Base-by-base conservation (phyloP, 2,113 vertebrate genomes). In the Gracilinanus agilis region DNA sequence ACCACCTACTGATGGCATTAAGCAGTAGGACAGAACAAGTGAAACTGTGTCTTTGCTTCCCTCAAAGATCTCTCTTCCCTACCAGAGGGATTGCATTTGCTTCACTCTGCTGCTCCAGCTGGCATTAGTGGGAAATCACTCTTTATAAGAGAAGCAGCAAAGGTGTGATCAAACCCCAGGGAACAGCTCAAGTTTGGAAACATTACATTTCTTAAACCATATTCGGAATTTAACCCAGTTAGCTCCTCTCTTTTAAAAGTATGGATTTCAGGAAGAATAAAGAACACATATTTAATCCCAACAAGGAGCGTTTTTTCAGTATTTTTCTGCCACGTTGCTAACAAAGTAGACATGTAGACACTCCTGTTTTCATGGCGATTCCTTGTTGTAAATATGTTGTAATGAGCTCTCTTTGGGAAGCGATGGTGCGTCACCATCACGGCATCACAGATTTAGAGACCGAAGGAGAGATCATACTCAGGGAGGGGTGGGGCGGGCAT, bases 1-100 rank as follows among this genome's bases (percentile, higher is more conserved):
- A 55, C 91, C 97, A 96, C 96, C 97, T 95, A 95, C 53, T 0
- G 89, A 75, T 10, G 96, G 89, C 93, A 91, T 94, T 92, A 93
- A 88, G 94, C 53, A 54, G 54, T 55, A 92, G 93, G 88, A 90
- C 75, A 90, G 55, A 91, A 90, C 24, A 58, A 67, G 91, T 3
- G 49, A 53, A 67, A 92, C 4, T 0, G 0, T 16, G 19, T 27
- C 55, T 53, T 24, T 23, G 55, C 94, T 83, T 92, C 75, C 90
- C 91, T 53, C 7, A 54, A 53, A 91, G 53, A 83, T 9, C 88
- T 94, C 94, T 44, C 53, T 67, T 55, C 44, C 44, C 53, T n/a
- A 24, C 88, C 90, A 75, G 12, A 88, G 92, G 1, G 90, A 90
- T 56, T 55, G 49, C 12, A 49, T 89, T 90, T 27, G 88, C 93